These are phyloP conservation scores for Dinoponera quadriceps DNA, from an alignment of 1,140 invertebrate species.

Conservation along the genomic window DNA sequence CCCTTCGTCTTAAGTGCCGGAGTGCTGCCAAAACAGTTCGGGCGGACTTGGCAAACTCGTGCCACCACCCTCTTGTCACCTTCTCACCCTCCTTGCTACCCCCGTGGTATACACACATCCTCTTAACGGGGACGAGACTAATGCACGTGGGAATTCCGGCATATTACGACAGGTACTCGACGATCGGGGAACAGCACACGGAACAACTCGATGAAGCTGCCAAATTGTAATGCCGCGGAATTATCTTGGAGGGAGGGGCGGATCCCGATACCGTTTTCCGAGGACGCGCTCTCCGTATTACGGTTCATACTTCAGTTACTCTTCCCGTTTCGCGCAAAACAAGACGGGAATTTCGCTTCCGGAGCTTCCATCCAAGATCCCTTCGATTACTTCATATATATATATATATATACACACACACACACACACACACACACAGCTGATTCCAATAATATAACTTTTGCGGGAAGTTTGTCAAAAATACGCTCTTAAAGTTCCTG, in stretches of 20 bases:
- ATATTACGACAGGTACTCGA: constrained; percentile 66
- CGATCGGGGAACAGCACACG: constrained; percentile 46
- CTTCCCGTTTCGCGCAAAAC: background rate
- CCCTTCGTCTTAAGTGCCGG: constrained; percentile 32
- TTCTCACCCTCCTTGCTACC: constrained; percentile 28
- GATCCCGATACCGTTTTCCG: constrained; percentile 30
- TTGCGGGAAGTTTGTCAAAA: background rate
- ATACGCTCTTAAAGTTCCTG: background rate
- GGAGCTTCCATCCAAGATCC: background rate
- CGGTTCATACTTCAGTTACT: background rate
- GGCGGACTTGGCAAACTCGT: constrained; percentile 41
- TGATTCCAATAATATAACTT: too few species aligned
- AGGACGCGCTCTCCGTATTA: background rate
- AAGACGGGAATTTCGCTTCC: background rate
- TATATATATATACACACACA: background rate
- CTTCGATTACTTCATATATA: background rate
- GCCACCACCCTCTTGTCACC: background rate
- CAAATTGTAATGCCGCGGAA: constrained; percentile 64
- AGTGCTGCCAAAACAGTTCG: constrained; percentile 48
- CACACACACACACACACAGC: too few species aligned
- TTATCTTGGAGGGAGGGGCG: constrained; percentile 58
- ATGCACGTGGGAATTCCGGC: constrained; percentile 72
- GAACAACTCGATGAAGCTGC: constrained; percentile 64
- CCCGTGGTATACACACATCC: constrained; percentile 56
- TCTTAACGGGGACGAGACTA: constrained; percentile 67